Base-by-base conservation (phyloP, 2,113 vertebrate species). In the Syrrhaptes paradoxus region DNA sequence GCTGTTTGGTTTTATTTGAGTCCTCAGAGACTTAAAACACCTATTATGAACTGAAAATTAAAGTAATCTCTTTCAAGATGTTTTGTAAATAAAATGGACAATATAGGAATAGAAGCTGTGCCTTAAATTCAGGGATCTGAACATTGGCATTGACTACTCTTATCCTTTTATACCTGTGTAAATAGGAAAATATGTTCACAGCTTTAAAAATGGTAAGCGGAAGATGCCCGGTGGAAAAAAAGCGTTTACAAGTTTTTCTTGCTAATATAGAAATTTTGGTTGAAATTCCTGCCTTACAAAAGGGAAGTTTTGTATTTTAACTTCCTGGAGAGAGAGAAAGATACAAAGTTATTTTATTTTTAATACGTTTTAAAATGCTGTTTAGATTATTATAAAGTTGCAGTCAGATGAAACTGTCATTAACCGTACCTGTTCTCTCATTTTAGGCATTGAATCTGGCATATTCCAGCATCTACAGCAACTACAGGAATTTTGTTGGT, bases 401-500 rank as follows among this genome's bases (percentile, higher is more conserved):
- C 15, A 62, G 28, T 21, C 17, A 45, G 41, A 31, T 8, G 5
- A 75, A 51, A 38, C 79, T 67, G 43, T 52, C 57, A 55, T 34
- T 92, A 63, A 63, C 72, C 16, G 3, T 63, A 5, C 43, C 17
- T 65, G 8, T 55, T 80, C 38, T 77, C 49, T 85, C 7, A 2
- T 94, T 67, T 73, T 80, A 99, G 99, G 97, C 98, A 7, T 75
- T 99, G 97, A 99, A 99, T 97, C 95, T 98, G 89, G 98, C 99
- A 13, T 99, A 99, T 93, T 99, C 98, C 65, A 99, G 98, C 93
- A 98, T 99, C 74, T 99, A 98, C 51, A 98, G 98, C 96, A 98
- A 98, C 96, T 99, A 98, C 97, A 97, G 98, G 76, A 98, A 99
- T 97, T 99, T 99, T 29, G 98, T 99, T 80, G 99, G 98, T 9